phyloP scores from a whole-genome alignment of 2,888 invertebrate species.

The Zaprionus bogoriensis region DNA sequence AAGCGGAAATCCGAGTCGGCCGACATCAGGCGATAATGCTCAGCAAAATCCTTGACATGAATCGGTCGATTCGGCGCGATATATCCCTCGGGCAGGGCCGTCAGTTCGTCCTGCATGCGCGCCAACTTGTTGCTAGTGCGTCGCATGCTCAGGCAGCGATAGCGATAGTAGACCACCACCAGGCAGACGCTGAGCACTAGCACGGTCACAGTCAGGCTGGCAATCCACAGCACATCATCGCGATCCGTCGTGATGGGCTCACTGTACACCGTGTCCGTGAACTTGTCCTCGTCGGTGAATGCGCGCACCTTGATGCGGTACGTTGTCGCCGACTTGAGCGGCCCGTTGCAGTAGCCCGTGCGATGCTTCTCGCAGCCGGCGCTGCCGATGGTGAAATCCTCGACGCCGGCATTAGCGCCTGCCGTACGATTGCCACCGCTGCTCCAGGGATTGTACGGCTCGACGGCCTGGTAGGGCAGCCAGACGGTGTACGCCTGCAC shows the following conservation, averaged over 20 bases:
- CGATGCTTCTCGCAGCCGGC: constrained; percentile 90
- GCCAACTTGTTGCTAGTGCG: constrained; percentile 85
- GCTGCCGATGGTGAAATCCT: constrained; percentile 92
- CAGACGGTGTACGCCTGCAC: constrained; percentile 94
- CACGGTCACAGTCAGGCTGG: constrained; percentile 41
- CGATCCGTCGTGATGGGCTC: constrained; percentile 93
- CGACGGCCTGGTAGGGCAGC: constrained; percentile 96
- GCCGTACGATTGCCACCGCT: constrained; percentile 90
- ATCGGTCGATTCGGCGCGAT: constrained; percentile 92
- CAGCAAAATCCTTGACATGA: constrained; percentile 92
- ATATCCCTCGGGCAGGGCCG: constrained; percentile 88
- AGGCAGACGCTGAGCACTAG: constrained; percentile 13
- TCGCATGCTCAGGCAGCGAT: constrained; percentile 86
- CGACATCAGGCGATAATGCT: constrained; percentile 97
- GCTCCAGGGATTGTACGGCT: constrained; percentile 94
- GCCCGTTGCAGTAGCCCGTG: constrained; percentile 96
- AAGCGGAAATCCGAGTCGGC: constrained; percentile 97
- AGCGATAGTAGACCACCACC: constrained; percentile 84
- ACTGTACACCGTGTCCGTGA: constrained; percentile 96
- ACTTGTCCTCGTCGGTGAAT: constrained; percentile 96
- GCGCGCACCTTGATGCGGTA: constrained; percentile 97
- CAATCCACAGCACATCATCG: constrained; percentile 57
- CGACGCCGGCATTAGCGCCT: constrained; percentile 86
- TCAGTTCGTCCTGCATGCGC: constrained; percentile 88
- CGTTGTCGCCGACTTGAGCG: constrained; percentile 93